Evolutionary conservation across 1,140 invertebrate species (phyloP).

Genomic region (Hyposmocoma kahamanoa): DNA sequence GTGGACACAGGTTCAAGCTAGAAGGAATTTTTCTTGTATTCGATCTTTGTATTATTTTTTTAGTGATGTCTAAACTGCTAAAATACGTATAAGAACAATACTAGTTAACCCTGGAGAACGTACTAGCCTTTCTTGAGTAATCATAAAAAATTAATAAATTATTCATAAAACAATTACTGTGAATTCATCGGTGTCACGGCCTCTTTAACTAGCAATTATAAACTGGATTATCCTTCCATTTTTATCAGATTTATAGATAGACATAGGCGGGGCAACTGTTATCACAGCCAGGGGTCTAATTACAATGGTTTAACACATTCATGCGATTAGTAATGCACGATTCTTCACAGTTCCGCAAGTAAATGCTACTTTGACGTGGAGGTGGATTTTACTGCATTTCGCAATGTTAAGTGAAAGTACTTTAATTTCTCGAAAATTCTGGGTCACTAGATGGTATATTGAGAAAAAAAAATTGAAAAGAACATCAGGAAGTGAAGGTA

Average conservation of each 20-base stretch:
- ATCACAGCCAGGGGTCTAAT: conserved; percentile 9
- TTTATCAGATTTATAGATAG: conserved; percentile 14
- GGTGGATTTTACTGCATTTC: conserved; percentile 17
- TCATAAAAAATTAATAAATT: no score
- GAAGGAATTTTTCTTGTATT: no score
- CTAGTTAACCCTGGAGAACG: no score
- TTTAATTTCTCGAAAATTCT: conserved; percentile 18
- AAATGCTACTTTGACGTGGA: conserved; percentile 19
- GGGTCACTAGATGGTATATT: no score
- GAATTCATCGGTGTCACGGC: conserved; percentile 50
- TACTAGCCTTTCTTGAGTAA: no score
- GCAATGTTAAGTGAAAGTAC: conserved; percentile 29
- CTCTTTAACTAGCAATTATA: conserved; percentile 12
- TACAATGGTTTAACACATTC: conserved; percentile 18
- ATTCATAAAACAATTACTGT: no score
- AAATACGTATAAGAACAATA: no score
- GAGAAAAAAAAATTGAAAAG: no score
- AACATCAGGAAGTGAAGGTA: no score
- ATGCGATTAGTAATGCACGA: conserved; percentile 44
- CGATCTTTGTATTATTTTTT: no score
- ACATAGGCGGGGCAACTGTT: conserved; percentile 15
- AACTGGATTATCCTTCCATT: conserved; percentile 15
- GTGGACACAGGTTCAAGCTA: no score
- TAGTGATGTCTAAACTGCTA: no score
- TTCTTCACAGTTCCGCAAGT: conserved; percentile 22